Evolutionary conservation across 2,797 vertebrate species (phyloP).

Genomic region (Sardinella longiceps): DNA sequence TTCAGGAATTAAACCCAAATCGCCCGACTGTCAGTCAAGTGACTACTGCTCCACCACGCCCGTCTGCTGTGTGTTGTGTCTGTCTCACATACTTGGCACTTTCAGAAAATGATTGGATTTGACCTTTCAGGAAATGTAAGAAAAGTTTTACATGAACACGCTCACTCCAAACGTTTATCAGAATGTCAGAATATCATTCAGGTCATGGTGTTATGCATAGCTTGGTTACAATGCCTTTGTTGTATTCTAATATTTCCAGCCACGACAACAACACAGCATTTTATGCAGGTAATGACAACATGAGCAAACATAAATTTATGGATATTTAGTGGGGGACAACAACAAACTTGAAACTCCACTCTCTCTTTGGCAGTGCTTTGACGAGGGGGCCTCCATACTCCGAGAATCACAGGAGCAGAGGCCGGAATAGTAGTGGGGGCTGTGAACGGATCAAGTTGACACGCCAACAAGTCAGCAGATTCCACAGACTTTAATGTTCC

Average conservation of each 20-base stretch:
- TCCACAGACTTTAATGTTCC: conserved; percentile 61
- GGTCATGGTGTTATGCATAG: no score
- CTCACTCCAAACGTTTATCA: no score
- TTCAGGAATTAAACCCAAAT: no score
- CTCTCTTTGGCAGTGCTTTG: conserved; percentile 42
- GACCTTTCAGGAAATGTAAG: no score
- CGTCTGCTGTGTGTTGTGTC: no score
- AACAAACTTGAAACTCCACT: conserved; percentile 41
- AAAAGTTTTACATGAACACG: no score
- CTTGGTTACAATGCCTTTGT: background rate
- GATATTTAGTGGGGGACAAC: background rate
- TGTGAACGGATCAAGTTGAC: conserved; percentile 62
- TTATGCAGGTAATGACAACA: conserved; percentile 42
- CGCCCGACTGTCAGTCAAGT: no score
- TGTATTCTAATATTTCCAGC: background rate
- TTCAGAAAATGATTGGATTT: no score
- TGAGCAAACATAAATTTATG: conserved; percentile 45
- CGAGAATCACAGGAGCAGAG: conserved; percentile 49
- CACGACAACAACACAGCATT: conserved; percentile 4
- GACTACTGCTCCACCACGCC: no score
- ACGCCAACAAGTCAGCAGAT: conserved; percentile 71
- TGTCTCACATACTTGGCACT: no score
- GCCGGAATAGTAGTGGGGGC: conserved; percentile 51
- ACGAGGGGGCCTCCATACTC: conserved; percentile 38
- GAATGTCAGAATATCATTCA: no score